Base-by-base conservation (phyloP, 2,113 vertebrate species). In the Sminthopsis crassicaudata region DNA sequence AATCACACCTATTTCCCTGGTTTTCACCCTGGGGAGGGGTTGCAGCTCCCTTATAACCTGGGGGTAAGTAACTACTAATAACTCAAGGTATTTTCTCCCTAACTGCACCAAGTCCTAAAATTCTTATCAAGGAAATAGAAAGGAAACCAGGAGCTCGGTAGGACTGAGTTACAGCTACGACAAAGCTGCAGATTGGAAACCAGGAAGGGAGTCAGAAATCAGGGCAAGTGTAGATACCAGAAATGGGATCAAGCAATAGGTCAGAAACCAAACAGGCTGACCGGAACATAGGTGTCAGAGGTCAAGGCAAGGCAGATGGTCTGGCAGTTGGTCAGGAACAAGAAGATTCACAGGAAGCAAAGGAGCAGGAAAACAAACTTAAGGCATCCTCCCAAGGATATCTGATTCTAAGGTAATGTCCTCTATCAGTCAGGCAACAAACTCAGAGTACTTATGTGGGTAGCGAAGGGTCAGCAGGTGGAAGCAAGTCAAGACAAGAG, bases 301-400 rank as follows among this genome's bases (percentile, higher is more conserved):
- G n/a, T 84, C 67, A 84, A 84, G 67, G 67, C 16, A 84, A 84
- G 67, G 67, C 67, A 84, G 67, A 84, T 84, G 67, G n/a, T 84
- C 67, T 84, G 67, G 67, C 36, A 84, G 67, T 42, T 0, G 7
- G 36, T 84, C 67, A 42, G 67, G 67, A 84, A 84, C 67, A 84
- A 84, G 67, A 84, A 84, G 67, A 84, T 84, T 84, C 67, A 84
- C 67, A 84, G 67, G 67, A 84, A 84, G n/a, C 67, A 42, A 84
- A 84, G n/a, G n/a, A 42, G 67, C n/a, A 42, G 67, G 67, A 84
- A 84, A 84, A 84, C 67, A 84, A 84, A 23, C 3, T 23, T n/a
- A 42, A 84, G 67, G 67, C 67, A 84, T 84, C n/a, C 67, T 84
- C 42, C 67, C 67, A 84, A 42, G n/a, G 67, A 84, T 84, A 84